Evolutionary conservation across 2,888 invertebrate species (phyloP), one percentile per base, ranked within the genome.

Genomic region (Diadegma fenestrale): DNA sequence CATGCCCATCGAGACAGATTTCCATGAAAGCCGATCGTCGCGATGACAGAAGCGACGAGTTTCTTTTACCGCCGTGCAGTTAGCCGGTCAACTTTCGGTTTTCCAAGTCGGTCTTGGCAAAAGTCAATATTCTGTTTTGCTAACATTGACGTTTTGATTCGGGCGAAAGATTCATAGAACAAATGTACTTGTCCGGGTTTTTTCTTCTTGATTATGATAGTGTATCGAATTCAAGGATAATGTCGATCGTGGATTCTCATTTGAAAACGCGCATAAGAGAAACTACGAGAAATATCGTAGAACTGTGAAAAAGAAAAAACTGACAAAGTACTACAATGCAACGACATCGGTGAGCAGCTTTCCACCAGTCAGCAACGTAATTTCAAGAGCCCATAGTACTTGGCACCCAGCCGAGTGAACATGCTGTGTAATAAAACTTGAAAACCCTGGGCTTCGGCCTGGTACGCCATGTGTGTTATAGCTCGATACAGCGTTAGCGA

Each of bases 321-420:
- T 33, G 30, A 73, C 54, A 14, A 14, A 71, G 51, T 41, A 19
- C n/a, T 41, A 19, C n/a, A 51, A 51, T 72, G 33, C 26, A 79
- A 75, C 58, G 82, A 71, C 63, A 73, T 79, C 54, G 26, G 80
- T 26, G 75, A 76, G 72, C 26, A 73, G 51, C 71, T 64, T 68
- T 71, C 75, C 14, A 71, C 69, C 33, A 80, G 69, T 84, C 79
- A 51, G 51, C 41, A 43, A 54, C 64, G 75, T 58, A 82, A 85
- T 79, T 73, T 61, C 75, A 48, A 85, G 85, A 82, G 77, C 71
- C 51, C 75, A 66, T 78, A 75, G 71, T 64, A 85, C 80, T 85
- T 85, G 82, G 85, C 85, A 82, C 77, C 61, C 61, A 68, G 82
- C 82, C 85, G 76, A 82, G 66, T 48, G 79, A 79, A 77, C 80